phyloP scores from a whole-genome alignment of 2,113 vertebrate species.

The Sclerurus mexicanus region DNA sequence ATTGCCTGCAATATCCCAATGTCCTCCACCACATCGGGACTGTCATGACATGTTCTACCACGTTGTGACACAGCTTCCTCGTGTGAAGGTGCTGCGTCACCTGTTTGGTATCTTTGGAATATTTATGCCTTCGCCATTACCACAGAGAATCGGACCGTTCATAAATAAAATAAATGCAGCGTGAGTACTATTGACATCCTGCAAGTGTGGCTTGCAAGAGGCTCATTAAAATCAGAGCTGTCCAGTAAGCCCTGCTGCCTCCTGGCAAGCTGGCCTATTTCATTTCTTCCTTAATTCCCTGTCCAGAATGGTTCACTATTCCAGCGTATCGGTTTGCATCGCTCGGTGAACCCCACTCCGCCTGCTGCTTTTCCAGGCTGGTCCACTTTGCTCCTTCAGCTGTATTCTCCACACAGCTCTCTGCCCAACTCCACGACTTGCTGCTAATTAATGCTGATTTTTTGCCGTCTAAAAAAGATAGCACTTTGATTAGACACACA shows the following conservation, averaged over 20 bases:
- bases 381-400: neutral
- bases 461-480: conserved; percentile 17
- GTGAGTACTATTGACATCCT: neutral
- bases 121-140: neutral
- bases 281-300: neutral
- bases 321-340: neutral
- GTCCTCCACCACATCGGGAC: neutral
- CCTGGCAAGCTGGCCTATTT: conserved; percentile 1
- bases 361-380: neutral
- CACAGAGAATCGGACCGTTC: neutral
- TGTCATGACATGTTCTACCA: fast-evolving
- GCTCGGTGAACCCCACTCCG: neutral
- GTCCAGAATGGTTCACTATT: neutral
- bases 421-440: neutral
- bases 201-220: neutral
- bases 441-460: conserved; percentile 50
- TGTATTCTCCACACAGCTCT: conserved; percentile 1
- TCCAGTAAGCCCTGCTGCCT: conserved; percentile 25
- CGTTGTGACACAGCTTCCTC: neutral
- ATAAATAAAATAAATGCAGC: neutral
- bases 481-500: neutral
- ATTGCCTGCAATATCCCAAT: fast-evolving
- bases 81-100: neutral
- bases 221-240: conserved; percentile 24
- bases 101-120: neutral